Evolutionary conservation across 2,113 vertebrate genomes (phyloP), one percentile per base, ranked within the genome.

Genomic region (Picathartes gymnocephalus): DNA sequence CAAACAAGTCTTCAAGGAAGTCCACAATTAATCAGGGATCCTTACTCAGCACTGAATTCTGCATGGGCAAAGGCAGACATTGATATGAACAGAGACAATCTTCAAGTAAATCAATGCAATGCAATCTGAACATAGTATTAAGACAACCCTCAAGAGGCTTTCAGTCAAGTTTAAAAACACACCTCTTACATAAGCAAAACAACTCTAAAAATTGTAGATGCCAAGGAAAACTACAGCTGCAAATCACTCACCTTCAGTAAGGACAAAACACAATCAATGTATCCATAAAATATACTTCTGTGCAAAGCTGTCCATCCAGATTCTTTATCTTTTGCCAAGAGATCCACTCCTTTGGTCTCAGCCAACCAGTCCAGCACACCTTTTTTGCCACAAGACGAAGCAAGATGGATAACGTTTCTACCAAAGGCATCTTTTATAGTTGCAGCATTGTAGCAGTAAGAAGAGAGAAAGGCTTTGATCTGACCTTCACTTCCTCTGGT

Each of bases 221-320:
- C 5, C 10, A 19, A 88, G 10, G 37, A 77, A 90, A 53, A 64
- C 7, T 30, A 47, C 44, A 82, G 25, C 2, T 86, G 16, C 18
- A 71, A 54, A 60, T 25, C 9, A 87, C 74, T 96, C 94, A 99
- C 99, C 99, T 99, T 99, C 87, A 99, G 79, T 10, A 99, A 96
- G 0, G 98, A 98, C 97, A 99, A 97, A 92, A 98, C 98, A 96
- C 99, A 99, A 93, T 99, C 99, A 62, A 99, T 99, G 81, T 99
- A 99, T 58, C 99, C 99, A 72, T 99, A 99, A 97, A 99, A 99
- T 88, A 98, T 98, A 68, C 99, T 99, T 95, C 99, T 98, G 93
- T 99, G 99, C 93, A 99, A 95, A 83, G 99, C 99, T 4, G 99
- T 99, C 99, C 99, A 99, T 86, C 99, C 98, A 1, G 99, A 99